Evolutionary conservation across 1,140 invertebrate species (phyloP), one percentile per base, ranked within the genome.

Genomic region (Saccostrea glomerata): DNA sequence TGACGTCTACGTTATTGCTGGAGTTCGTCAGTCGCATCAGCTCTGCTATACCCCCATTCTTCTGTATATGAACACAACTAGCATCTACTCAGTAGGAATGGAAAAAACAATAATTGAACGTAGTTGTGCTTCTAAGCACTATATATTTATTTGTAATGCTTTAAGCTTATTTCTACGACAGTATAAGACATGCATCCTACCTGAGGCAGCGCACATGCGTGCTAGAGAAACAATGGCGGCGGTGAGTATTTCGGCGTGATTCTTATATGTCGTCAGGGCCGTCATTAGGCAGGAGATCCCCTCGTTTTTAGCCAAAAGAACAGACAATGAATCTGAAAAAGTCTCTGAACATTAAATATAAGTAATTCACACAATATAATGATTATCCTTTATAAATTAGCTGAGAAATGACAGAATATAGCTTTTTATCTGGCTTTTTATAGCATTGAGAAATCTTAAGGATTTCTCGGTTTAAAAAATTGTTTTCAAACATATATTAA

Each of bases 31-130:
- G 85, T 15, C 70, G 82, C 15, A 85, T 36, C 2, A 92, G 84
- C 40, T 84, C 86, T 1, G 88, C 36, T 17, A 90, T 85, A 13
- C 92, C 92, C n/a, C 90, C 86, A 55, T 87, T 87, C 20, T 90
- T 86, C 11, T 87, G 63, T 84, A 92, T 88, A 83, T 90, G 89
- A 58, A 87, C 82, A 87, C 92, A 92, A 85, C 90, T 92, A n/a
- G 91, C 88, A 36, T 90, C 92, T 92, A 47, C 47, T 47, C 47
- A 60, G 20, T 86, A 86, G 13, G 56, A 66, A 40, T n/a, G n/a
- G n/a, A 63, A 6, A 63, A 36, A 36, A 36, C 2, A 63, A 63
- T 6, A 58, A 40, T 20, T 15, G 15, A 63, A 63, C 2, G 6
- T 2, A 63, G 17, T 63, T 15, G 58, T 13, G 7, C 17, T 63